These are phyloP conservation scores for Limnothrissa miodon DNA, from an alignment of 2,113 vertebrate species.

Conservation along the genomic window DNA sequence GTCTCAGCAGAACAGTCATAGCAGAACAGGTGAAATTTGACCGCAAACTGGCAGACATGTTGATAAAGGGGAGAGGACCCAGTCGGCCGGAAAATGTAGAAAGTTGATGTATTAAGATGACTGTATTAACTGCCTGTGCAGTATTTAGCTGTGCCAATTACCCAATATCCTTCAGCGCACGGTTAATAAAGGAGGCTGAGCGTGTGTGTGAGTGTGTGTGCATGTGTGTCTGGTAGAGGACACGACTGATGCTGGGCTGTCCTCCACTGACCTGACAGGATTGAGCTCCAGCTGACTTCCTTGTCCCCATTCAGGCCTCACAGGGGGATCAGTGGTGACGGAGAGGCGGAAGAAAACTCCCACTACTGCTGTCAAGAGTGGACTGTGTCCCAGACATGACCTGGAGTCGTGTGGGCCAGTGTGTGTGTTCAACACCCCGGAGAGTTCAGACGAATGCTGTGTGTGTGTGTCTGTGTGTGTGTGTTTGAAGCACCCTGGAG, in stretches of 20 bases:
- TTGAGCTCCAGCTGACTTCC: neutral
- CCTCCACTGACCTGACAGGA: neutral
- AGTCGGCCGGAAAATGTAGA: neutral
- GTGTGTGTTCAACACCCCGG: neutral
- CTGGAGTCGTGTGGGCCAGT: neutral
- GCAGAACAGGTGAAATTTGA: conserved; percentile 5
- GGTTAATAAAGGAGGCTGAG: neutral
- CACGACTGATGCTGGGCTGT: neutral
- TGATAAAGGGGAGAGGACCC: neutral
- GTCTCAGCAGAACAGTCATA: neutral
- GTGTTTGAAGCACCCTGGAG: too few relatives aligned
- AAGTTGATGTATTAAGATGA: conserved; percentile 10
- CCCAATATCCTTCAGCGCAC: neutral
- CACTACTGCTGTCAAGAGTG: neutral
- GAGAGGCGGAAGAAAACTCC: neutral
- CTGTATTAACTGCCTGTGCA: neutral
- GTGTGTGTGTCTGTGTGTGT: neutral
- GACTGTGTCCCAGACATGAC: neutral
- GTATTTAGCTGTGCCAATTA: neutral
- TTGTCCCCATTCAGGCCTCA: neutral
- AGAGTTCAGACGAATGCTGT: neutral
- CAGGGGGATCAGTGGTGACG: neutral
- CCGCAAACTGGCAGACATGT: neutral
- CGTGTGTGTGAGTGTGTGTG: neutral
- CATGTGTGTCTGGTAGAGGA: neutral